Base-by-base conservation (phyloP, 2,797 vertebrate species). In the Leucoraja ocellata region DNA sequence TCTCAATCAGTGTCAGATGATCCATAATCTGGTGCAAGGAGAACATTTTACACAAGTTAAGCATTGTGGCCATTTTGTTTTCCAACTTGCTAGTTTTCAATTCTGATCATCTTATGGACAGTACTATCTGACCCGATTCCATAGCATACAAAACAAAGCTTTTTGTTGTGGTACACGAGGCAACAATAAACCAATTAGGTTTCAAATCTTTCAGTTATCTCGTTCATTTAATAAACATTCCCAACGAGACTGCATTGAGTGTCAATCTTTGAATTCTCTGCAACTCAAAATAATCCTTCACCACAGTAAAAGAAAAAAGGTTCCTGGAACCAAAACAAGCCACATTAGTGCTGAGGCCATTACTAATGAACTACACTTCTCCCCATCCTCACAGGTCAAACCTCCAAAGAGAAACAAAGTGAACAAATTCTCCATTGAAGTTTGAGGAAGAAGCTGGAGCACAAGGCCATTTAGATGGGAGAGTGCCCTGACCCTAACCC, bases 1-100 rank as follows among this genome's bases (percentile, higher is more conserved):
- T 99, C 94, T 99, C 99, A 54, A 99, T 99, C 98, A 99, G 98
- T 0, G 98, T 98, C 61, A 99, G 95, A 94, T 99, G 99, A 95
- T 99, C 98, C 93, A 99, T 96, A 94, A 99, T 98, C 98, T 99
- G 94, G 93, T n/a, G 80, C 91, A 93, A 36, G 93, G 54, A 94
- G 32, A 88, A 65, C 7, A 88, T 13, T 88, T 88, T 32, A 88
- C 25, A 61, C 25, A 88, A 36, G 84, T 88, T 88, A 21, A 88
- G 21, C 28, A 65, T 39, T 65, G 13, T 13, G 5, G 58, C 32
- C 9, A 65, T 32, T 68, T 65, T 54, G 46, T 54, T 21, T 74
- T 74, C 36, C 21, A 88, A 23, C 25, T 84, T 32, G 11, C 54
- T 25, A n/a, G 10, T 32, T 61, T 14, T 1, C 8, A 84, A 84